Percentiles rank a stretch among this genome's conserved stretches.
Conservation (phyloP, 1,140 invertebrate genomes). For the Caerostris darwini region DNA sequence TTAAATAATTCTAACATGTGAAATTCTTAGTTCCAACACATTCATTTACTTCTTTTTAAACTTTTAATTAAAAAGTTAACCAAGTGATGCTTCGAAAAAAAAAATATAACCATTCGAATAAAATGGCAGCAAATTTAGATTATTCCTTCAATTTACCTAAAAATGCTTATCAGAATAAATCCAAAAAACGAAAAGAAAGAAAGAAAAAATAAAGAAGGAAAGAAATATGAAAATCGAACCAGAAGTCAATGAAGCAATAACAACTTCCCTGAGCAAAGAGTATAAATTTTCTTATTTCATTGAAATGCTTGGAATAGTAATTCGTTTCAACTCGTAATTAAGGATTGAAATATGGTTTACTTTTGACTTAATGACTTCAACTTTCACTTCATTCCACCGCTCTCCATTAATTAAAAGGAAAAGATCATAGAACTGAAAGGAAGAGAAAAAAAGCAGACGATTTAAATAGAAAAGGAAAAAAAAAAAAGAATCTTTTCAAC, state of each 20-base stretch:
- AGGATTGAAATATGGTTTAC: conserved; percentile 43
- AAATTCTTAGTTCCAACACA: no score
- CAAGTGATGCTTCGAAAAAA: neutral
- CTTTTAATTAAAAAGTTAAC: no score
- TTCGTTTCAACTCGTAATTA: conserved; percentile 52
- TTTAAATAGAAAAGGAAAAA: neutral
- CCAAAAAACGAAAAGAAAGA: no score
- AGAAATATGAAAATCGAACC: neutral
- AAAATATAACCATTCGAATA: no score
- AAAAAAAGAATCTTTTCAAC: neutral
- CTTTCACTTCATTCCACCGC: conserved; percentile 51
- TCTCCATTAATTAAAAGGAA: conserved; percentile 45
- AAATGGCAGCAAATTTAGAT: no score
- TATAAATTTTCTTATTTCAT: conserved; percentile 54
- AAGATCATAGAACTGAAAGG: neutral
- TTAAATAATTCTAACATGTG: no score
- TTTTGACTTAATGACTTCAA: conserved; percentile 63
- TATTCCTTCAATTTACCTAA: no score
- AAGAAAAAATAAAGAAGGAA: conserved; percentile 19
- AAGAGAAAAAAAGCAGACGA: neutral
- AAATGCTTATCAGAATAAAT: neutral
- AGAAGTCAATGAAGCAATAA: neutral
- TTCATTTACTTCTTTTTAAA: no score
- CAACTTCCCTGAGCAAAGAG: neutral
- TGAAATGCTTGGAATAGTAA: conserved; percentile 28